A percentile compares a stretch with the other conserved stretches of the same genome.
phyloP scores from a whole-genome alignment of 2,888 invertebrate genomes.

The Parthenolecanium corni region DNA sequence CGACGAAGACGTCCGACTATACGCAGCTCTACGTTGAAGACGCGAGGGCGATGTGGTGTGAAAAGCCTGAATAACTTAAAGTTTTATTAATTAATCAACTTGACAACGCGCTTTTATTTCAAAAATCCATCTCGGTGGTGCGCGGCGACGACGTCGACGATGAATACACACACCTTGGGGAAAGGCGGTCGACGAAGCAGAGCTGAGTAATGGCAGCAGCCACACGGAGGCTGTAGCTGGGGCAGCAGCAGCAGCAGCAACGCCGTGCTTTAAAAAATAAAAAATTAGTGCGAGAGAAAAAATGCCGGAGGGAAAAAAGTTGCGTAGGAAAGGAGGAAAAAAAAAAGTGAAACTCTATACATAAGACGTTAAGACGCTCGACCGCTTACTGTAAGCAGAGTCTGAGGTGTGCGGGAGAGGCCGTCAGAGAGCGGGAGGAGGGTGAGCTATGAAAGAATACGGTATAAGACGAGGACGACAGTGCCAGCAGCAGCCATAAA shows the following conservation, averaged over 20 bases:
- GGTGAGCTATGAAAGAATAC: background rate
- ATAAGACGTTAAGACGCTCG: conserved; percentile 23
- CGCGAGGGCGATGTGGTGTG: background rate
- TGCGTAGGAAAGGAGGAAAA: background rate
- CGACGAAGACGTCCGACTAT: too few species aligned
- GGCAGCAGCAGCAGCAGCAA: background rate
- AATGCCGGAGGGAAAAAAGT: background rate
- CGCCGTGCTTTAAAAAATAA: too few species aligned
- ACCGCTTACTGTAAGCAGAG: conserved; percentile 13
- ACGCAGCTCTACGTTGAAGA: too few species aligned
- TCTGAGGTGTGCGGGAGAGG: background rate
- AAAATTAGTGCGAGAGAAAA: background rate
- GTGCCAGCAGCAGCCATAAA: conserved; percentile 19
- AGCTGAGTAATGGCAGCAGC: too few species aligned
- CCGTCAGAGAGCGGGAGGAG: background rate
- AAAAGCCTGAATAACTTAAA: conserved; percentile 34
- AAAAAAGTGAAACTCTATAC: background rate
- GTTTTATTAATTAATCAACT: conserved; percentile 36
- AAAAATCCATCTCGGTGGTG: conserved; percentile 27
- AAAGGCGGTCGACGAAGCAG: background rate
- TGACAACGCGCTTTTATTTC: conserved; percentile 35
- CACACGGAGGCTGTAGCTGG: background rate
- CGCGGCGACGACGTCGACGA: conserved; percentile 7
- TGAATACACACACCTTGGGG: background rate
- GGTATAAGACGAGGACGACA: background rate